Conservation (phyloP, 2,888 invertebrate genomes). For the Chalcis sispes region DNA sequence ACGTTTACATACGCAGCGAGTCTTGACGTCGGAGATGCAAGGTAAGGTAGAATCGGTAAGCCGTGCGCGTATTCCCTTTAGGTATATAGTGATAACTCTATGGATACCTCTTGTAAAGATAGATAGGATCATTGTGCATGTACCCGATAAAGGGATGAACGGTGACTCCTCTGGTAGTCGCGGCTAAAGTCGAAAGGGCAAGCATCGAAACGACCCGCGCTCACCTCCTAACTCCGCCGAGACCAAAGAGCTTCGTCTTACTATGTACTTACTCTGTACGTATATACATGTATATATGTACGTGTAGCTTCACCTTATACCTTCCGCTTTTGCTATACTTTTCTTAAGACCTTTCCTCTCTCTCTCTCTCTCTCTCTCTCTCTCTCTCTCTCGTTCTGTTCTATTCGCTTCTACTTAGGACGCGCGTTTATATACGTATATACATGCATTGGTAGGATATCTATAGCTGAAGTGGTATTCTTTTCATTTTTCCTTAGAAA, state of each 20-base stretch:
- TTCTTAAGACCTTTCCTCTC: not conserved
- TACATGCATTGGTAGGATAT: too few relatives aligned
- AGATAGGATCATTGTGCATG: conserved; percentile 27
- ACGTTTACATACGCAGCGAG: not conserved
- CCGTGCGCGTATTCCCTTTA: not conserved
- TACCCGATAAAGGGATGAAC: conserved; percentile 33
- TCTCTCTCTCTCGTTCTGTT: not conserved
- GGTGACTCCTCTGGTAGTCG: not conserved
- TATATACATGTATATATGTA: not conserved
- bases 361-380: not conserved
- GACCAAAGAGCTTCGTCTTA: not conserved
- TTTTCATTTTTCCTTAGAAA: not conserved
- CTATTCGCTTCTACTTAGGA: not conserved
- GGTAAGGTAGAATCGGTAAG: too few relatives aligned
- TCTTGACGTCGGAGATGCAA: not conserved
- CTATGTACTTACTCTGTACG: not conserved
- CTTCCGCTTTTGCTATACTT: not conserved
- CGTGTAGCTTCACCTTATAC: not conserved
- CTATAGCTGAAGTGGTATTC: too few relatives aligned
- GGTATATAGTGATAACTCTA: not conserved
- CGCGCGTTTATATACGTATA: too few relatives aligned
- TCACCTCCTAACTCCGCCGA: conserved; percentile 19
- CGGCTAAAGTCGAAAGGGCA: conserved; percentile 31
- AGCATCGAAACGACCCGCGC: conserved; percentile 26
- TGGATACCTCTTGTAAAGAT: not conserved